A percentile compares a stretch with the other conserved stretches of the same genome.
phyloP scores from a whole-genome alignment of 2,113 vertebrate species.

The Pampusana beccarii region DNA sequence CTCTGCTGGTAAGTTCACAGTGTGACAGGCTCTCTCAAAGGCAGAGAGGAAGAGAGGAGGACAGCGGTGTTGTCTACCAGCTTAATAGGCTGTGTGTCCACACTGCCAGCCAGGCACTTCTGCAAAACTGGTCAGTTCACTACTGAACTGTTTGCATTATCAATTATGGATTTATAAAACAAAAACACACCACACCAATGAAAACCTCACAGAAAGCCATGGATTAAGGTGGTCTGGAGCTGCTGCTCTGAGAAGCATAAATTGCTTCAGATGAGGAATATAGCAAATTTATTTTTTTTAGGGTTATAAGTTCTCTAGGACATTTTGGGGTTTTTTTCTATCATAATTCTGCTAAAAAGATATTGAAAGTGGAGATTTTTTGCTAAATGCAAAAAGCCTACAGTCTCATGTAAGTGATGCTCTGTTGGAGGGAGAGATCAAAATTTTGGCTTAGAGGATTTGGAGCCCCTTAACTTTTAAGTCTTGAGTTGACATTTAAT shows the following conservation, averaged over 20 bases:
- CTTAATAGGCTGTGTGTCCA: not conserved
- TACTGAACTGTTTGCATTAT: not conserved
- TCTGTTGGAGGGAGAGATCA: not conserved
- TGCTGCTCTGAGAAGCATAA: not conserved
- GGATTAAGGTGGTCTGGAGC: not conserved
- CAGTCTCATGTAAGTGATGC: not conserved
- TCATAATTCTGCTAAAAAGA: not conserved
- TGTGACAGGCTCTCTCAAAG: not conserved
- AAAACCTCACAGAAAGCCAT: not conserved
- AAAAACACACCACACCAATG: not conserved
- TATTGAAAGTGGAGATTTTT: not conserved
- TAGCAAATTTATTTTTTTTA: not conserved
- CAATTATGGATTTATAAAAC: not conserved
- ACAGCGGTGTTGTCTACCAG: too few species aligned
- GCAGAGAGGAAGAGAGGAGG: not conserved
- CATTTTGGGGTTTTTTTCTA: not conserved
- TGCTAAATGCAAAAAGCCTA: not conserved
- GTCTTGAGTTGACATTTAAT: not conserved
- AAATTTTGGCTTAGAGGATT: not conserved
- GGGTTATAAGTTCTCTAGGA: not conserved
- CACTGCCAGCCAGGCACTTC: not conserved
- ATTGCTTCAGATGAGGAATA: not conserved
- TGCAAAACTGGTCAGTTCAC: not conserved
- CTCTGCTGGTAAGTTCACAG: not conserved
- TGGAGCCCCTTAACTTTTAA: not conserved